Evolutionary conservation across 2,888 invertebrate genomes (phyloP).

Genomic region (Tachina grossa): DNA sequence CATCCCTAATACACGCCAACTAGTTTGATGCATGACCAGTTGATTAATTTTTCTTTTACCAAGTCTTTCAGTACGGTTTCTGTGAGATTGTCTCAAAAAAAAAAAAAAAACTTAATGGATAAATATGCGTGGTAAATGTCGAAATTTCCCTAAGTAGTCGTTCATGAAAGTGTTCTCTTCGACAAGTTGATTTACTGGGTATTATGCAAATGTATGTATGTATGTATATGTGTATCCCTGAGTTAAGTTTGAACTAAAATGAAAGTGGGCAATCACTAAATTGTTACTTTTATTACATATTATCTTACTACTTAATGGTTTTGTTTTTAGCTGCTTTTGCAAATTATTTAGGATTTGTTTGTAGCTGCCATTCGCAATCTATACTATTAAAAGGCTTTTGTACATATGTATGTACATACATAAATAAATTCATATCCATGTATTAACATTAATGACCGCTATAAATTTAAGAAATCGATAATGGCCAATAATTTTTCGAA

Average conservation of each 20-base stretch:
- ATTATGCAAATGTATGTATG: not conserved
- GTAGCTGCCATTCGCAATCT: not conserved
- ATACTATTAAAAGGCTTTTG: not conserved
- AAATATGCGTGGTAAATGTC: too few species aligned
- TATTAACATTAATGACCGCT: not conserved
- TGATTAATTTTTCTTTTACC: too few species aligned
- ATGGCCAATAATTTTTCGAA: not conserved
- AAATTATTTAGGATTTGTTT: slow-evolving; percentile 36
- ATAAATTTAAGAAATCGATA: not conserved
- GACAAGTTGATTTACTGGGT: too few species aligned
- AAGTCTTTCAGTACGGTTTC: too few species aligned
- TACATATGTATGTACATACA: too few species aligned
- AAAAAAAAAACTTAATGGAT: too few species aligned
- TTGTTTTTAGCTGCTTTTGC: slow-evolving; percentile 12
- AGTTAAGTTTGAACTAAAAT: slow-evolving; percentile 44
- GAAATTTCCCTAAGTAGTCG: too few species aligned
- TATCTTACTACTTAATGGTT: not conserved
- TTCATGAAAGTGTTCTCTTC: too few species aligned
- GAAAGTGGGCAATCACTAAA: slow-evolving; percentile 65
- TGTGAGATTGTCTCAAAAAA: too few species aligned
- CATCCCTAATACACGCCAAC: too few species aligned
- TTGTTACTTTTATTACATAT: slow-evolving; percentile 53
- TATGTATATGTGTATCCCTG: not conserved
- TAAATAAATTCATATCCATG: not conserved
- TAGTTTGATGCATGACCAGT: too few species aligned